These are phyloP conservation scores for Thalassaphorura encarpata DNA, from an alignment of 1,140 invertebrate species.

Conservation along the genomic window DNA sequence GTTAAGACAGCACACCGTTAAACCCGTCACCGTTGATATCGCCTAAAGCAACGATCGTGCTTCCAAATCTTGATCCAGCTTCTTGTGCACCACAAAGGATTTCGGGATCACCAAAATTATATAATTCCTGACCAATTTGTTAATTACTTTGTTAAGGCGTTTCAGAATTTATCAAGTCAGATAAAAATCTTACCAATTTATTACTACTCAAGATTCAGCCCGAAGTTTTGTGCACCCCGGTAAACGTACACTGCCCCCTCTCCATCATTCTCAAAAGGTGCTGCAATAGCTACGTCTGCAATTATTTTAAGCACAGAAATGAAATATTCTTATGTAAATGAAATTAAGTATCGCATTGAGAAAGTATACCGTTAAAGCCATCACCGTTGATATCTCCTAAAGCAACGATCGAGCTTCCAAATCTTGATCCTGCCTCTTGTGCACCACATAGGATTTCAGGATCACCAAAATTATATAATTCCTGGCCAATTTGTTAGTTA, in stretches of 20 bases:
- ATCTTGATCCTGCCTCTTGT: not conserved
- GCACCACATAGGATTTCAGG: not conserved
- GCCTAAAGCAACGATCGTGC: not conserved
- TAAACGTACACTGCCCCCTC: conserved; percentile 46
- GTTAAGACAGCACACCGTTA: not conserved
- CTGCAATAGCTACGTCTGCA: conserved; percentile 43
- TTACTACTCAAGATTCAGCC: too few relatives aligned
- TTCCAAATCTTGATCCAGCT: not conserved
- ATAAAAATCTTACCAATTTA: not conserved
- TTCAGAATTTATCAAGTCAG: not conserved
- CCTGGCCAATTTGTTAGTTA: too few relatives aligned
- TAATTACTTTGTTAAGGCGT: not conserved
- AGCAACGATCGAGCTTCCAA: not conserved
- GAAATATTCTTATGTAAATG: too few relatives aligned
- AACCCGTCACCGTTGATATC: conserved; percentile 6
- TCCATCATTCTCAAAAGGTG: conserved; percentile 44
- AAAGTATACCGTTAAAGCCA: not conserved
- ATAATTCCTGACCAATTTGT: too few relatives aligned
- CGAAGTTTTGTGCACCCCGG: conserved; percentile 34
- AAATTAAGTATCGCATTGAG: too few relatives aligned
- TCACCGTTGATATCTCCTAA: conserved; percentile 3
- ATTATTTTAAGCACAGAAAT: too few relatives aligned
- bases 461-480: not conserved
- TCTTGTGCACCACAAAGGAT: not conserved
- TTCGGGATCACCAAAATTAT: not conserved